Base-by-base conservation (phyloP, 1,140 invertebrate species). In the Atta texana region DNA sequence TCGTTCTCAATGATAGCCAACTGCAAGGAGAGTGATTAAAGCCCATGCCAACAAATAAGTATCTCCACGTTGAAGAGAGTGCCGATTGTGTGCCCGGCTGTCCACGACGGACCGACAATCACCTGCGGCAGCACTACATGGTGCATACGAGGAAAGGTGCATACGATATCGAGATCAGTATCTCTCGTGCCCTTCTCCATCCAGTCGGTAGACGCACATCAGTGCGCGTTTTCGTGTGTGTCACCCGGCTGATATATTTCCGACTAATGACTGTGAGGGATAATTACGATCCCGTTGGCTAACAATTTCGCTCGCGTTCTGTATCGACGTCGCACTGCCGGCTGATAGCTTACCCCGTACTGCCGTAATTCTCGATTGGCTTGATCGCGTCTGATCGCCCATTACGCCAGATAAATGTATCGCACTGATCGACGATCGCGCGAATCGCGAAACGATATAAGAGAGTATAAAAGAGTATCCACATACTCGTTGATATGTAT, bases 261-360 rank as follows among this genome's bases (percentile, higher is more conserved):
- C 88, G 86, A 89, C 88, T 89, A 89, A 90, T 90, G 85, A 90
- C 61, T 57, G 68, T n/a, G 51, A 55, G 68, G 59, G 89, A 89
- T 90, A 90, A 90, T 90, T 89, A 90, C 71, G 88, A 85, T 68
- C 76, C 71, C 80, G 63, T 72, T 69, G 44, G 55, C 57, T 51
- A 66, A 51, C 49, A 81, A 86, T 89, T 88, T 89, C 82, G 55
- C 16, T 71, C 34, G 75, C 69, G 21, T 18, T 28, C 44, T 59
- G 53, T 51, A 75, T 63, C 63, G 81, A 74, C 51, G 51, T 24
- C 55, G 55, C 44, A 21, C 51, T 74, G 31, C 49, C 57, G 53
- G 71, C 61, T 61, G 72, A 72, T 78, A 49, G 24, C 24, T 61
- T 44, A 7, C 53, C 24, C 7, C 69, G 64, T 18, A 24, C 55